These are phyloP conservation scores for Anser cygnoides DNA, from an alignment of 2,113 vertebrate species.

Conservation along the genomic window DNA sequence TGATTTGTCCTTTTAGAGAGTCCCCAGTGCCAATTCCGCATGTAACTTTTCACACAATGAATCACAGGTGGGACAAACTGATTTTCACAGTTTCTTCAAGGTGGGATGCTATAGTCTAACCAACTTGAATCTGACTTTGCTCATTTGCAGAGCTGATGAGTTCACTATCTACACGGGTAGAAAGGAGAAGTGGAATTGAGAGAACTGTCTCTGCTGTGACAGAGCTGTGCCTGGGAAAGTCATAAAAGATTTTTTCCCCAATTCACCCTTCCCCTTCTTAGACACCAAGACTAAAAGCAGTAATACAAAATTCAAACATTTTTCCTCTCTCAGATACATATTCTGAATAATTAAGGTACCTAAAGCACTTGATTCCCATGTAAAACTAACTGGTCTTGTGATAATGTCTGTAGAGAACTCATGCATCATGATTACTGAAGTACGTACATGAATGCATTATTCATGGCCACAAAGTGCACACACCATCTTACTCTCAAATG, in stretches of 20 bases:
- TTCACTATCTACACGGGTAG: neutral
- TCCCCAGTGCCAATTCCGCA: neutral
- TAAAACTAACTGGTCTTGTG: conserved; percentile 23
- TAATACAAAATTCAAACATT: conserved; percentile 10
- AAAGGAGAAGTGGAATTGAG: neutral
- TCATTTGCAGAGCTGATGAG: neutral
- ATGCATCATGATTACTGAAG: conserved; percentile 39
- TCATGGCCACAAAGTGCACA: conserved; percentile 57
- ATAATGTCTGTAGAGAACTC: conserved; percentile 38
- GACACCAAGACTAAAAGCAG: conserved; percentile 1
- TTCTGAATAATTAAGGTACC: conserved; percentile 53
- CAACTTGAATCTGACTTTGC: neutral
- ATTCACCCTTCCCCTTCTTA: neutral
- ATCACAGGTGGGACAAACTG: neutral
- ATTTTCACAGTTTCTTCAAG: conserved; percentile 14
- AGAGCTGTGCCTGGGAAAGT: neutral
- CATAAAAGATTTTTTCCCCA: neutral
- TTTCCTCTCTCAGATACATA: conserved; percentile 26
- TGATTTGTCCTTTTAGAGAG: neutral
- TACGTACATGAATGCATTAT: conserved; percentile 49
- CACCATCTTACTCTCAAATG: conserved; percentile 30
- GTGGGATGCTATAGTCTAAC: neutral
- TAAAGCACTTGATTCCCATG: conserved; percentile 17
- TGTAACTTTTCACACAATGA: neutral
- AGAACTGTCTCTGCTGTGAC: neutral